A percentile compares a stretch with the other conserved stretches of the same genome.
Evolutionary conservation across 2,888 invertebrate species (phyloP).

Genomic region (Troides helena): DNA sequence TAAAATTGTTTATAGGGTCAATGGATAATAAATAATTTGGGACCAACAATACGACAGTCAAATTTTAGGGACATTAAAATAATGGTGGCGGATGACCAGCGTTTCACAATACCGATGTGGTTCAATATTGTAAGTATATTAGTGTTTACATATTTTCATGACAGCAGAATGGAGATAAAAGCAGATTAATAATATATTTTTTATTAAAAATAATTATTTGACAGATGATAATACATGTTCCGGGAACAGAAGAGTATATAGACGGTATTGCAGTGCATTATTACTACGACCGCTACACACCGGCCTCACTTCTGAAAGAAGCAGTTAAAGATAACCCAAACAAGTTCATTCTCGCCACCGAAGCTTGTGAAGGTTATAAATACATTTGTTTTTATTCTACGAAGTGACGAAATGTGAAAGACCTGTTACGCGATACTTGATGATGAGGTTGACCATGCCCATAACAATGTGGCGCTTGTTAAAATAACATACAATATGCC

Average conservation of each 20-base stretch:
- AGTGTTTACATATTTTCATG: not conserved
- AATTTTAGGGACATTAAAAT: constrained; percentile 34
- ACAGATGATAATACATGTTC: constrained; percentile 32
- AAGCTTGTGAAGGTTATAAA: constrained; percentile 82
- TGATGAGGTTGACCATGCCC: no score
- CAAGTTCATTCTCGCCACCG: constrained; percentile 86
- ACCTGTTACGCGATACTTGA: no score
- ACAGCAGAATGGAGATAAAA: not conserved
- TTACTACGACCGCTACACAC: constrained; percentile 82
- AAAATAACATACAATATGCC: no score
- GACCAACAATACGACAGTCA: constrained; percentile 36
- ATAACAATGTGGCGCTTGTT: no score
- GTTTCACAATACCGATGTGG: constrained; percentile 33
- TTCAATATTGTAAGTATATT: constrained; percentile 32
- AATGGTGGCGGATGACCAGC: constrained; percentile 37
- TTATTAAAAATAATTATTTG: constrained; percentile 3
- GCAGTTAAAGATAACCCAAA: constrained; percentile 80
- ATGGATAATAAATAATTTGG: constrained; percentile 36
- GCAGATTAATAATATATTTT: not conserved
- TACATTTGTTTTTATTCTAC: no score
- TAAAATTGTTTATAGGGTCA: not conserved
- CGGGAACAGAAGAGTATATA: constrained; percentile 73
- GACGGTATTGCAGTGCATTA: constrained; percentile 89
- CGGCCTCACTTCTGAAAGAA: constrained; percentile 71
- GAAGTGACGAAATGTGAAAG: no score